Evolutionary conservation across 2,888 invertebrate species (phyloP), one percentile per base, ranked within the genome.

Genomic region (Platynereis dumerilii): DNA sequence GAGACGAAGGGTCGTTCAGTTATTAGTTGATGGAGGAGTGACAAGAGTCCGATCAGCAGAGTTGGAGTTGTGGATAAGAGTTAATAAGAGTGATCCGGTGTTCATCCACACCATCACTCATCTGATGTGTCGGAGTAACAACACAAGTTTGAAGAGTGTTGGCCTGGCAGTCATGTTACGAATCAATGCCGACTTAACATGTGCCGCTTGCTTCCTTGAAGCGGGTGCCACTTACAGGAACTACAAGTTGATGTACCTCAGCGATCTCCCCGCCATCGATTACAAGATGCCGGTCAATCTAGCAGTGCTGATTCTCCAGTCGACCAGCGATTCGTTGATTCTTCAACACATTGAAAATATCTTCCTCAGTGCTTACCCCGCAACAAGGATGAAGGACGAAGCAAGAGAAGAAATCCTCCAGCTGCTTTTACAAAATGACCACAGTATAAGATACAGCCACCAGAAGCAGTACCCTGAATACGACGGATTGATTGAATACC

Each of bases 41-140:
- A n/a, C n/a, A 7, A 22, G n/a, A 48, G 48, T 48, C 10, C 5
- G 48, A n/a, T 20, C n/a, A 20, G n/a, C 20, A 22, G 48, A 48
- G 22, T 48, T 48, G n/a, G 48, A 48, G 48, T 22, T 48, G 48
- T 48, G 48, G 48, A 48, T 48, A 5, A 48, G 48, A 48, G 48
- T 48, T 7, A 48, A 48, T n/a, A 48, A 48, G n/a, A 48, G 20
- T 48, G 48, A 48, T n/a, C 20, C 22, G 7, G n/a, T 48, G 3
- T 48, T 48, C 22, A n/a, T 48, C 22, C 48, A 48, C 20, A 48
- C n/a, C 5, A 48, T 48, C 3, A 22, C 48, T 7, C 48, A 48
- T 7, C n/a, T 48, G 3, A 10, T 48, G 10, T 20, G 48, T 48
- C n/a, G 22, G 22, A 48, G 48, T 48, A 48, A n/a, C 7, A n/a